Evolutionary conservation across 2,797 vertebrate species (phyloP), one percentile per base, ranked within the genome.

Genomic region (Alfaro cultratus): DNA sequence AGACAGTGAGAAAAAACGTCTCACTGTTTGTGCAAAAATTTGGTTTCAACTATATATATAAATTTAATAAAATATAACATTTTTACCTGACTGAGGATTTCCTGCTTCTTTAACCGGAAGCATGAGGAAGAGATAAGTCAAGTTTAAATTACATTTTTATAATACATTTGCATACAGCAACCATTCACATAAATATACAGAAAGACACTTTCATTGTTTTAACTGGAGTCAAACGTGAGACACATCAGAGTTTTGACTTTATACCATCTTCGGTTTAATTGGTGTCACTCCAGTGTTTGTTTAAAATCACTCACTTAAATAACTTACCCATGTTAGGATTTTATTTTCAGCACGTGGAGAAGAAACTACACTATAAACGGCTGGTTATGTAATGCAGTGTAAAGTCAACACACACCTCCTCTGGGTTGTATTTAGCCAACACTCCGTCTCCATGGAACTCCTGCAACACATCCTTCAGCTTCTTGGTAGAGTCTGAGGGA

Each of bases 381-480:
- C n/a, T 6, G 34, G 60, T 77, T 85, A 60, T 29, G 7, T 81
- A 83, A 75, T 8, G 1, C 1, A 73, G 29, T 34, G 46, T 77
- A 67, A 84, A 80, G 34, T 39, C 51, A 95, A 96, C 97, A 92
- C 95, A 99, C 95, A 99, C 97, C 97, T 97, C 96, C 92, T 98
- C 97, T 77, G 98, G 97, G 91, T 99, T 99, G 91, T 98, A 99
- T 91, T 97, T 98, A 86, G 97, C 96, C 95, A 98, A 93, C 77
- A 98, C 96, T 34, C 98, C 98, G 90, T 96, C 96, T 87, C 97
- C 97, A 89, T 98, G 97, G 94, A 99, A 98, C 95, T 99, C 97
- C 95, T 97, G 96, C 87, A 99, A 94, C 87, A 98, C 97, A 87
- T 98, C 97, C 83, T 97, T 98, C 91, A 99, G 96, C 94, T 98